These are phyloP conservation scores for Lordiphosa clarofinis DNA, from an alignment of 1,140 invertebrate genomes.

Conservation along the genomic window DNA sequence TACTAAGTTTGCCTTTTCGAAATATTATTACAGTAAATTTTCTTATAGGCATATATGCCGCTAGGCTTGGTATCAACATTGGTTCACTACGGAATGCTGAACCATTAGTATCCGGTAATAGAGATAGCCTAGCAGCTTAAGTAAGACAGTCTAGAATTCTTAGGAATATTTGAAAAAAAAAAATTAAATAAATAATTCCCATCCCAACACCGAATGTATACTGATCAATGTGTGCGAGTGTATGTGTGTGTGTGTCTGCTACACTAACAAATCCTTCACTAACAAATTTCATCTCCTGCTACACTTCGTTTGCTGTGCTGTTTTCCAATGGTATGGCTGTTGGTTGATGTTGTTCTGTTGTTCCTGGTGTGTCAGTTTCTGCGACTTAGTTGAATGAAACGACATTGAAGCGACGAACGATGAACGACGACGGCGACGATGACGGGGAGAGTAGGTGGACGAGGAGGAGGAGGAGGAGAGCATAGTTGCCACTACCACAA, in stretches of 20 bases:
- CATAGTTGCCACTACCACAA: conserved; percentile 5
- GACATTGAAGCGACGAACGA: conserved; percentile 23
- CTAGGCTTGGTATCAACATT: too few relatives aligned
- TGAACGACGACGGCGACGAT: conserved; percentile 24
- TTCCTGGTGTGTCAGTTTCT: conserved; percentile 35
- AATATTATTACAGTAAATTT: too few relatives aligned
- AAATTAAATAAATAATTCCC: too few relatives aligned
- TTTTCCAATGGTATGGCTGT: conserved; percentile 77
- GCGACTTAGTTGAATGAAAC: conserved; percentile 30
- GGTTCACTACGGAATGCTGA: too few relatives aligned
- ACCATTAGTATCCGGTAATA: too few relatives aligned
- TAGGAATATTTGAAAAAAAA: too few relatives aligned
- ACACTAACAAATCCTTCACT: too few relatives aligned
- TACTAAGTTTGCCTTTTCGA: too few relatives aligned
- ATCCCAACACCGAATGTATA: neutral
- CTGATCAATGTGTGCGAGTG: neutral
- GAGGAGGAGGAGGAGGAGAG: conserved; percentile 1
- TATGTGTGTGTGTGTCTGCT: conserved; percentile 3
- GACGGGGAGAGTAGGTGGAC: conserved; percentile 17
- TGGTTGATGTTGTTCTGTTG: conserved; percentile 37
- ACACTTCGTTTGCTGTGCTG: conserved; percentile 18
- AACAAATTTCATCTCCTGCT: too few relatives aligned
- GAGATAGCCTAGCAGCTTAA: too few relatives aligned
- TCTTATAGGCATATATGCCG: too few relatives aligned
- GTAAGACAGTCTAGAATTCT: too few relatives aligned